These are phyloP conservation scores for Steinernema khuongi DNA, from an alignment of 1,140 invertebrate species.

Conservation along the genomic window DNA sequence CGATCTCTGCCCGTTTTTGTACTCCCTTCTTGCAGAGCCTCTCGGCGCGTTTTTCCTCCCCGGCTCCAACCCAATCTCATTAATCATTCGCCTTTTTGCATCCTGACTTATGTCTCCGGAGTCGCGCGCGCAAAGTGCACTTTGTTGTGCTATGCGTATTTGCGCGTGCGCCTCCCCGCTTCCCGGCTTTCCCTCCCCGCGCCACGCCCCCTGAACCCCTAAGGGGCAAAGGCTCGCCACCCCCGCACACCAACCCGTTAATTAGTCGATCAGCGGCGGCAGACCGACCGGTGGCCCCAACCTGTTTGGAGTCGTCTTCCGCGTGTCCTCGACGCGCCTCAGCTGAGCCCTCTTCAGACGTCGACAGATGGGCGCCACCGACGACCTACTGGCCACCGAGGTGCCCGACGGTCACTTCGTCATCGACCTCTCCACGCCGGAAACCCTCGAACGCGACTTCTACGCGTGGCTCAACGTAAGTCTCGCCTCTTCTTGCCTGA, in stretches of 20 bases:
- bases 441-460: constrained; percentile 52
- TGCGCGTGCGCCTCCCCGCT: background rate
- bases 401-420: constrained; percentile 28
- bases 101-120: constrained; percentile 8
- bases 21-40: background rate
- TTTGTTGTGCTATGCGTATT: constrained; percentile 9
- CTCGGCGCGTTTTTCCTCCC: background rate
- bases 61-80: background rate
- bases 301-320: background rate
- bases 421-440: constrained; percentile 54
- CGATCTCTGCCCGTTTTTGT: constrained; percentile 7
- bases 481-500: background rate
- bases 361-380: constrained; percentile 2
- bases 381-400: background rate
- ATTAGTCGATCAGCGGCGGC: constrained; percentile 8
- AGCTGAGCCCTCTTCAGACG: background rate
- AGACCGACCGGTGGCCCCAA: constrained; percentile 4
- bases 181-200: background rate
- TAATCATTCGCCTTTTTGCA: constrained; percentile 12
- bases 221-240: constrained; percentile 13
- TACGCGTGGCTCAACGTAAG: constrained; percentile 57
- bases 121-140: background rate
- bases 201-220: constrained; percentile 7
- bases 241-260: constrained; percentile 5
- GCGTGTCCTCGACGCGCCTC: background rate